phyloP scores from a whole-genome alignment of 2,888 invertebrate species.

The Aphrophora alni region DNA sequence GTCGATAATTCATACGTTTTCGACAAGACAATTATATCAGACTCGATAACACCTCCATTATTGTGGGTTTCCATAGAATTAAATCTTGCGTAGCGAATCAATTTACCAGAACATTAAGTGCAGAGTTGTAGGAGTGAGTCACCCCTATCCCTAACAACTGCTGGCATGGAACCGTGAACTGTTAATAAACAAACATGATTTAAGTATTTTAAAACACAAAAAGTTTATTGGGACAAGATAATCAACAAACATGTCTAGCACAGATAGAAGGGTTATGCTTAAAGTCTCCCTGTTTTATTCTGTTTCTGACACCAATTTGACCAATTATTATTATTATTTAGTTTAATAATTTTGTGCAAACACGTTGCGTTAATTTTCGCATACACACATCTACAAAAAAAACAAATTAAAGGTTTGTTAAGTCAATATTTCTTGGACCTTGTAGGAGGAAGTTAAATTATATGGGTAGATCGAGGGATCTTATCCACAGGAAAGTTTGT shows the following conservation, averaged over 20 bases:
- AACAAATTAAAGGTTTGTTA: too few relatives aligned
- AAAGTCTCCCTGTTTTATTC: background rate
- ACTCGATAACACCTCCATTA: background rate
- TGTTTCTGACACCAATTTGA: too few relatives aligned
- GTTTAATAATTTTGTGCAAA: too few relatives aligned
- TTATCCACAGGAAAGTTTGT: too few relatives aligned
- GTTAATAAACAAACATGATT: background rate
- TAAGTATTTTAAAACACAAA: background rate
- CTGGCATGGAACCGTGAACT: background rate
- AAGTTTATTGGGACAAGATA: background rate
- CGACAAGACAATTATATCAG: too few relatives aligned
- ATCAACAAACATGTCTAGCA: background rate
- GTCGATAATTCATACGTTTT: too few relatives aligned
- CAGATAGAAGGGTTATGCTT: background rate
- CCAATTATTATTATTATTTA: too few relatives aligned
- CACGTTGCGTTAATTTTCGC: too few relatives aligned
- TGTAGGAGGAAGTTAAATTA: too few relatives aligned
- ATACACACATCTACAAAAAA: too few relatives aligned
- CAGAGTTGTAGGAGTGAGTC: background rate
- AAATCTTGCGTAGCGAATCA: background rate
- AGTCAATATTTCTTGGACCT: too few relatives aligned
- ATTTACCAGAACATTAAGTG: slow-evolving; percentile 9
- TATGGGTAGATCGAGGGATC: too few relatives aligned
- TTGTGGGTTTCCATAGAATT: background rate
- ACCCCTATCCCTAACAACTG: background rate